Evolutionary conservation across 2,113 vertebrate genomes (phyloP), one percentile per base, ranked within the genome.

Genomic region (Calidris pugnax): DNA sequence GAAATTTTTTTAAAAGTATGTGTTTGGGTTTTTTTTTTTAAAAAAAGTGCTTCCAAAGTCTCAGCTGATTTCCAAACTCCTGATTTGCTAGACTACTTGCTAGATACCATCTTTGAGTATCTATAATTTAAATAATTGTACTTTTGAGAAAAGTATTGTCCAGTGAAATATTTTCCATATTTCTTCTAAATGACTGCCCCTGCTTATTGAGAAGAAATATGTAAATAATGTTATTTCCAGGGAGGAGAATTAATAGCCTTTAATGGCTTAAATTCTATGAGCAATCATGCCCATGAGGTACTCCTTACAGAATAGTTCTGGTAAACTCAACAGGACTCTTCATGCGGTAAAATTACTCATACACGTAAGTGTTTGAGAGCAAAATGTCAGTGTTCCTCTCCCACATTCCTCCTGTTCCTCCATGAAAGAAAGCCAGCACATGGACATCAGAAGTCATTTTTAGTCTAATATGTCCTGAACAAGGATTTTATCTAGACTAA

Each of bases 401-500:
- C 83, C 56, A 71, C 83, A 59, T 90, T 90, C 80, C 80, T 93
- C 69, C 55, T 85, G 59, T 33, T 88, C n/a, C 24, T 66, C 23
- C n/a, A 23, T 28, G 56, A 94, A 90, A 71, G 27, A 24, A 90
- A 63, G 43, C 24, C 48, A 89, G 35, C 39, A 57, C 27, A 59
- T 64, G 68, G 74, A 66, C 24, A 91, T 27, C 51, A 63, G 50
- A 89, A 50, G 39, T 51, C 56, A 51, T 93, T 93, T 96, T 94
- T 67, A 51, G 80, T 75, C 50, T 45, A 73, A 6, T 53, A 50
- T 23, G 43, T 81, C 76, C 39, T 74, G 85, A 95, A 90, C 24
- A 94, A 90, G 87, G 71, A 89, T 85, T 94, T 89, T 51, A 82
- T 82, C 26, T 90, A 95, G 92, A 96, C 84, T 87, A 90, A 87